Base-by-base conservation (phyloP, 2,113 vertebrate genomes). In the Indri indri region DNA sequence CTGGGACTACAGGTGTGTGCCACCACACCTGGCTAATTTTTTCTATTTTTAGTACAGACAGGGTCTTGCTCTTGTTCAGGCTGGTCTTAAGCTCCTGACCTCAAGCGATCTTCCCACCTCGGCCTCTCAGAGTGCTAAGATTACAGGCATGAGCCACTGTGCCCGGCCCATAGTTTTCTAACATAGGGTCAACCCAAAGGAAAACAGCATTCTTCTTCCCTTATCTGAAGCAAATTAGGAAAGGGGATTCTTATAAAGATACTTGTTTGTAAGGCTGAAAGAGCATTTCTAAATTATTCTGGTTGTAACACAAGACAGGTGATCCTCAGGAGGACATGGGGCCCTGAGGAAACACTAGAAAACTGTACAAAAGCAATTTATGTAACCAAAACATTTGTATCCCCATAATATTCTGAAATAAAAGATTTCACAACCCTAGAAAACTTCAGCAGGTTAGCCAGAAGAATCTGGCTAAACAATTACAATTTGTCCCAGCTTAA, bases 191-290 rank as follows among this genome's bases (percentile, higher is more conserved):
- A 57, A 83, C 63, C 18, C 30, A 68, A 80, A 93, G 34, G n/a
- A 81, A 96, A 90, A 86, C 6, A 50, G 34, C 25, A 79, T 71
- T 50, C 40, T 92, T 83, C 20, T 77, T 82, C 25, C 37, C 16
- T 71, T 63, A 70, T 54, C 63, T 76, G 66, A 96, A 90, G 50
- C 70, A 93, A 89, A 91, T n/a, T n/a, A 89, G 47, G 30, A 96
- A 34, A 90, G 65, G 23, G 63, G 9, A 17, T 63, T 90, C 71
- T 74, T 74, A 86, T 8, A 17, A 87, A 85, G 20, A 68, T 2
- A 57, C 34, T 30, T 40, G 1, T 71, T 61, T 88, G 13, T 34
- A 85, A 90, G 32, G 34, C 80, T 88, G 23, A 68, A 40, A 59
- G 91, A 70, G 20, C 8, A 22, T 30, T 91, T 94, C 80, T 52